A percentile compares a stretch with the other conserved stretches of the same genome.
phyloP scores from a whole-genome alignment of 2,113 vertebrate species.

The Zosterops lateralis region DNA sequence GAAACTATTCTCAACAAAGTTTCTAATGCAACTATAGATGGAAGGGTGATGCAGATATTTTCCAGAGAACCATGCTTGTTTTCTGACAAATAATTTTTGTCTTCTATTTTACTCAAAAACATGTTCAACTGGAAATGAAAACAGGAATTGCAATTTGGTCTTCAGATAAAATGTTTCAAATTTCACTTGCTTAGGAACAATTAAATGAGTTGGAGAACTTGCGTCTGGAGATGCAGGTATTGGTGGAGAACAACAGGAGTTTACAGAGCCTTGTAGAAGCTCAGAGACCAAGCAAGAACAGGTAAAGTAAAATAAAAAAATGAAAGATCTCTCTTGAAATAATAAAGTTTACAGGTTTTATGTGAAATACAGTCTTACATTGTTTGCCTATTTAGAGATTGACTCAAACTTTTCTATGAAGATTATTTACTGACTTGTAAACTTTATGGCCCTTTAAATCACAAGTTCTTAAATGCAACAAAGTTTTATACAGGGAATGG shows the following conservation, averaged over 20 bases:
- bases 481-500: not conserved
- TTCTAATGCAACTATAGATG: not conserved
- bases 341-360: not conserved
- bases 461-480: not conserved
- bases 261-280: constrained; percentile 74
- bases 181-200: constrained; percentile 76
- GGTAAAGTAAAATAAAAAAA: constrained; percentile 52
- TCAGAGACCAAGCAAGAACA: constrained; percentile 33
- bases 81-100: not conserved
- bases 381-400: not conserved
- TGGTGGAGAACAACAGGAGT: constrained; percentile 83
- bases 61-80: not conserved
- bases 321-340: not conserved
- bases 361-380: not conserved
- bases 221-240: constrained; percentile 80
- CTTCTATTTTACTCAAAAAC: not conserved
- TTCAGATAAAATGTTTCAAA: not conserved
- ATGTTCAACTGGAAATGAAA: not conserved
- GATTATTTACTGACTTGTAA: not conserved
- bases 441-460: not conserved
- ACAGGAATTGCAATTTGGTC: not conserved
- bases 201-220: constrained; percentile 83
- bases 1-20: not conserved
- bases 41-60: not conserved
- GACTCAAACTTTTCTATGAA: not conserved